Percentiles rank a stretch among this genome's conserved stretches.
These are phyloP conservation scores for Habroteleia sp. DNA, from an alignment of 2,888 invertebrate species.

Conservation along the genomic window DNA sequence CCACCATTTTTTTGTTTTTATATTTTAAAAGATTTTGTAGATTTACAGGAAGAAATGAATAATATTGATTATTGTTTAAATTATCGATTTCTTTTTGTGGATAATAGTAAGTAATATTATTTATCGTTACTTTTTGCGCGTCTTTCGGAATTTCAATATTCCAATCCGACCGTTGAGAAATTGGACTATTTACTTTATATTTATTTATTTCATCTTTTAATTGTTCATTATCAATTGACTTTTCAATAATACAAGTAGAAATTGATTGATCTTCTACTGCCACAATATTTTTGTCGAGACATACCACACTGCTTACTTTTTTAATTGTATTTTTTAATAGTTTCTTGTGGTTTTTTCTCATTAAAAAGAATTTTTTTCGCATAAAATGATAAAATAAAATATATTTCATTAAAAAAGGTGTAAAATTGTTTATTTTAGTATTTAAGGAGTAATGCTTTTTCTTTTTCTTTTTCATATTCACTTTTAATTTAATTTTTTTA, in stretches of 20 bases:
- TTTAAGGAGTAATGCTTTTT: neutral
- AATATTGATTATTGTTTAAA: constrained; percentile 47
- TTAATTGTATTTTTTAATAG: neutral
- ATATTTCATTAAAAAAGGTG: neutral
- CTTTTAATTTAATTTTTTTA: neutral
- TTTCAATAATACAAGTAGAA: constrained; percentile 5
- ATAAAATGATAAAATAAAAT: neutral
- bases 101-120: constrained; percentile 24
- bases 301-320: too few species aligned
- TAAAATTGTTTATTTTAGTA: neutral
- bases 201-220: neutral
- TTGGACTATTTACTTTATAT: neutral
- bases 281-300: neutral
- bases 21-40: constrained; percentile 64
- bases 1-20: constrained; percentile 53
- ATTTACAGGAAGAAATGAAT: constrained; percentile 67
- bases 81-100: constrained; percentile 23
- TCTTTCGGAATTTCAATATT: constrained; percentile 8
- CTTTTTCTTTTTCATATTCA: neutral
- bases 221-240: constrained; percentile 2
- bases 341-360: neutral
- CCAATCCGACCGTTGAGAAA: constrained; percentile 38
- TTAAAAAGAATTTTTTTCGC: neutral
- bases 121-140: constrained; percentile 5
- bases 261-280: constrained; percentile 4